A percentile compares a stretch with the other conserved stretches of the same genome.
These are phyloP conservation scores for Eubasilissa regina DNA, from an alignment of 1,140 invertebrate species.

Conservation along the genomic window DNA sequence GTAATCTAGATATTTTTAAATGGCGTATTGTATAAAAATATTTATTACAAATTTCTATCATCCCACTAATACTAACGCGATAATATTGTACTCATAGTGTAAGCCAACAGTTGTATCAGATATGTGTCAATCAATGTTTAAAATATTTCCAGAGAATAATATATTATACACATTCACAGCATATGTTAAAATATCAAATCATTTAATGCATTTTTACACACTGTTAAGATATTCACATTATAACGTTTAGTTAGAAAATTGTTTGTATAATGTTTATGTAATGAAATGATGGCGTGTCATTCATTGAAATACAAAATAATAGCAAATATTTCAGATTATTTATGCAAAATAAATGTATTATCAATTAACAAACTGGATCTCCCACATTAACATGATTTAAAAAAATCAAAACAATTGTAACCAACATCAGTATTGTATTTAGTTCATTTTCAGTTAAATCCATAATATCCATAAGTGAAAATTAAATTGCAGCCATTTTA, in stretches of 20 bases:
- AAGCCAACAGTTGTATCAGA: not conserved
- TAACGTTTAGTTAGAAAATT: conserved; percentile 6
- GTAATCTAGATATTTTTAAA: conserved; percentile 29
- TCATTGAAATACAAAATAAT: too few species aligned
- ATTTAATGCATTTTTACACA: conserved; percentile 4
- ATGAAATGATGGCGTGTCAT: not conserved
- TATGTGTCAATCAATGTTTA: conserved; percentile 11
- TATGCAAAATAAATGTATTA: too few species aligned
- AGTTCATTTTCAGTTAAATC: too few species aligned
- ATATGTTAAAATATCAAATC: conserved; percentile 6
- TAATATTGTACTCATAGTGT: conserved; percentile 24
- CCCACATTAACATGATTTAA: too few species aligned
- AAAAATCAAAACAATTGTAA: too few species aligned
- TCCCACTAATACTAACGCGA: not conserved
- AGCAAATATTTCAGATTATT: too few species aligned
- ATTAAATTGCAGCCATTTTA: too few species aligned
- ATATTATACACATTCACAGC: conserved; percentile 1
- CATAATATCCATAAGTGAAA: too few species aligned
- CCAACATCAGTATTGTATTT: too few species aligned
- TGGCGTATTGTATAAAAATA: conserved; percentile 23
- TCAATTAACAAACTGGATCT: too few species aligned
- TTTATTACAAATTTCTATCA: not conserved
- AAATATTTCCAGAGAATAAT: conserved; percentile 30
- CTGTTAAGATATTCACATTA: conserved; percentile 32
- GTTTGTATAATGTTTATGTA: conserved; percentile 1